Conservation (phyloP, 2,797 vertebrate species). For the Merluccius polli region DNA sequence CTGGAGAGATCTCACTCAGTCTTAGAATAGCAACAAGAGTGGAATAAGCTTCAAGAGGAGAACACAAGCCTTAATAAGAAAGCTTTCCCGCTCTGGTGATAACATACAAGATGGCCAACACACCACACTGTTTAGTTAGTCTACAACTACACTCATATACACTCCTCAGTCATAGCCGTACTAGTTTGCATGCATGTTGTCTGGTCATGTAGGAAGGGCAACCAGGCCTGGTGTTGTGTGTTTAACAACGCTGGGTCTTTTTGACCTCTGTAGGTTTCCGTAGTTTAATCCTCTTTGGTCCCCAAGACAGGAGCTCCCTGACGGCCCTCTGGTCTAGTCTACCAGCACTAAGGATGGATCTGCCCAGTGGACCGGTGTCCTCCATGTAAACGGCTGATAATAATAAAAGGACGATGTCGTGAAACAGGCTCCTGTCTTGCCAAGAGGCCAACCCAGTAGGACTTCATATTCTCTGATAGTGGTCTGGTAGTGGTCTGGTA, state of each 20-base stretch:
- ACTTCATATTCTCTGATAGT: conserved; percentile 78
- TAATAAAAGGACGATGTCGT: not conserved
- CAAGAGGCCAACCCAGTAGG: conserved; percentile 66
- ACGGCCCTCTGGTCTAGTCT: conserved; percentile 49
- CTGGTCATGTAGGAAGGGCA: conserved; percentile 71
- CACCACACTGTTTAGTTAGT: conserved; percentile 67
- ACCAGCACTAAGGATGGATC: not conserved
- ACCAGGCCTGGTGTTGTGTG: conserved; percentile 45
- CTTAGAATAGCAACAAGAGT: conserved; percentile 41
- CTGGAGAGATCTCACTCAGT: conserved; percentile 18
- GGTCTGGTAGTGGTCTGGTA: conserved; percentile 63
- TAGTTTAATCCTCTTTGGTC: conserved; percentile 67
- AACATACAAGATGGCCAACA: conserved; percentile 45
- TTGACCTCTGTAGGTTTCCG: conserved; percentile 73
- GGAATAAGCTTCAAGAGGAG: conserved; percentile 38
- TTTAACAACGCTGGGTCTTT: conserved; percentile 36
- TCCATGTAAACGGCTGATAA: conserved; percentile 43
- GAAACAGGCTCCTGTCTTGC: conserved; percentile 46
- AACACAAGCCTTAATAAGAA: conserved; percentile 41
- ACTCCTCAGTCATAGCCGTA: conserved; percentile 69
- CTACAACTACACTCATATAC: conserved; percentile 63
- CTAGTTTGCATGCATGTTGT: conserved; percentile 80
- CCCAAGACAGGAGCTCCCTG: conserved; percentile 18
- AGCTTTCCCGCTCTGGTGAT: conserved; percentile 45
- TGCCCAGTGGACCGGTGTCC: conserved; percentile 44